Percentiles rank a stretch among this genome's conserved stretches.
phyloP scores from a whole-genome alignment of 2,113 vertebrate species.

The Tragelaphus buxtoni region DNA sequence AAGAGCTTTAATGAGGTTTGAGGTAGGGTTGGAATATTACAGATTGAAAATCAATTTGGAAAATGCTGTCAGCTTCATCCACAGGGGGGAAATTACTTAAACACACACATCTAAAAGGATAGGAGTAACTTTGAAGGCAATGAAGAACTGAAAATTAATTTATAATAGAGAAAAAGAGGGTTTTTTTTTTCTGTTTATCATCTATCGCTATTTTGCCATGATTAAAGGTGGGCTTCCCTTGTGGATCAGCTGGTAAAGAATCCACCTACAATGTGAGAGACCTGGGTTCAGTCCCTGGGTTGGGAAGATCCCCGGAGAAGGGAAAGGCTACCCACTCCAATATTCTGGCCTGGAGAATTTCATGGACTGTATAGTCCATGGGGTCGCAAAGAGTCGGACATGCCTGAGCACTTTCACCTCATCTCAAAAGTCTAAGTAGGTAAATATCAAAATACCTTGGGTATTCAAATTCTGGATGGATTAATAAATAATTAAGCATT shows the following conservation, averaged over 20 bases:
- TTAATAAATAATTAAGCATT: conserved; percentile 7
- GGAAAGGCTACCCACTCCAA: background rate
- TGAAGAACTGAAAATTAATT: conserved; percentile 22
- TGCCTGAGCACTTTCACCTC: background rate
- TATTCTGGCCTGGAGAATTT: background rate
- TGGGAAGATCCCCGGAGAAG: background rate
- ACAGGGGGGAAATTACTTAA: conserved; percentile 33
- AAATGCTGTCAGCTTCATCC: conserved; percentile 51
- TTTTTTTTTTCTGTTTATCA: background rate
- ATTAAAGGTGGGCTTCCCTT: background rate
- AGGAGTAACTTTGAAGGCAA: conserved; percentile 8
- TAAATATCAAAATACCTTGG: background rate
- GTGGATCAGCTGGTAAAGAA: background rate
- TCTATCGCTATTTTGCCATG: background rate
- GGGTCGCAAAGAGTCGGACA: background rate
- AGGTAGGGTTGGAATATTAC: conserved; percentile 53
- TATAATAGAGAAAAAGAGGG: background rate
- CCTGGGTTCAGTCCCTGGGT: background rate
- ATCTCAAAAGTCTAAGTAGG: background rate
- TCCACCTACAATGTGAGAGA: background rate
- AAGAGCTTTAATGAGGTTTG: conserved; percentile 60
- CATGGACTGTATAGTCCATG: background rate
- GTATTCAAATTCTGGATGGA: background rate
- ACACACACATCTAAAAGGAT: conserved; percentile 23
- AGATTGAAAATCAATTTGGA: conserved; percentile 66